Conservation (phyloP, 2,113 vertebrate species). For the Prunella fulvescens region DNA sequence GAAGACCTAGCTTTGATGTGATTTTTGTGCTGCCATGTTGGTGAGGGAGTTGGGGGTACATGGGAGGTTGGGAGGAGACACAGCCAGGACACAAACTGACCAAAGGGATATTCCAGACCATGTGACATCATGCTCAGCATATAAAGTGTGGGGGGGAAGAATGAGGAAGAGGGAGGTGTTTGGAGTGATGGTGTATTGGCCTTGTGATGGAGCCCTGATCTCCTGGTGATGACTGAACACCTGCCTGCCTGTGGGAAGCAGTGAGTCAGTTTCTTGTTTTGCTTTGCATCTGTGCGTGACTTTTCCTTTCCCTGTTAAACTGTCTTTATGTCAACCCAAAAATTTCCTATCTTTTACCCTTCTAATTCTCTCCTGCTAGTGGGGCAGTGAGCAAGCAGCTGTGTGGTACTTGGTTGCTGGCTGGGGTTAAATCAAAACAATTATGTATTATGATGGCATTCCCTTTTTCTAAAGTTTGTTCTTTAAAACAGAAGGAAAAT, state of each 20-base stretch:
- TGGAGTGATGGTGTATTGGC: background rate
- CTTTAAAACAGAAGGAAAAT: background rate
- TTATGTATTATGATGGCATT: background rate
- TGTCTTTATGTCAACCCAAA: background rate
- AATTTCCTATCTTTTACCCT: background rate
- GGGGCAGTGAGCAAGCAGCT: background rate
- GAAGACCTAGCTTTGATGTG: too few relatives aligned
- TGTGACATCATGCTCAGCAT: background rate
- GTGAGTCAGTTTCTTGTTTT: background rate
- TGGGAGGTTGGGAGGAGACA: background rate
- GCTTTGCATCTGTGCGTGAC: background rate
- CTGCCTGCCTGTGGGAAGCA: background rate
- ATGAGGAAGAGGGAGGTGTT: background rate
- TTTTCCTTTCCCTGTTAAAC: background rate
- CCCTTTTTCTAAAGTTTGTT: background rate
- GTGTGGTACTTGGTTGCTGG: background rate
- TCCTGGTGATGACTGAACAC: background rate
- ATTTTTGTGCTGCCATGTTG: fast-evolving
- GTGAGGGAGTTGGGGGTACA: too few relatives aligned
- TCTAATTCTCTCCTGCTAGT: background rate
- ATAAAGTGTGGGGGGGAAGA: background rate
- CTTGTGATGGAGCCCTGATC: too few relatives aligned
- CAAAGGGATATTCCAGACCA: background rate
- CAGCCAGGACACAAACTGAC: background rate
- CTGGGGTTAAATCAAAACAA: background rate